A percentile compares a stretch with the other conserved stretches of the same genome.
Evolutionary conservation across 2,888 invertebrate genomes (phyloP).

Genomic region (Protodeltote pygarga): DNA sequence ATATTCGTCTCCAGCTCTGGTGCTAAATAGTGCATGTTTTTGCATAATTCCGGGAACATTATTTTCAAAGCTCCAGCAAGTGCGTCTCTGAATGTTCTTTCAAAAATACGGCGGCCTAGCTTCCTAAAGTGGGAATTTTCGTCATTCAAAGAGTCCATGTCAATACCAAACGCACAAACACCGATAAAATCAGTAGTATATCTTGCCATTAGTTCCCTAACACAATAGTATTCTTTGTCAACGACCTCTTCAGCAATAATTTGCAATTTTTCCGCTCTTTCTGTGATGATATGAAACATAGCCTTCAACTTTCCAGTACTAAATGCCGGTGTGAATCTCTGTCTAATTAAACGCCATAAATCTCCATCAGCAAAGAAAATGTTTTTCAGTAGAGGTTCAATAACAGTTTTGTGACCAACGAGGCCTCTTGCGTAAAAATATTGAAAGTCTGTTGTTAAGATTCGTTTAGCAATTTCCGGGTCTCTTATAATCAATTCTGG

Average conservation of each 20-base stretch:
- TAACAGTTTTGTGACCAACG: slow-evolving; percentile 65
- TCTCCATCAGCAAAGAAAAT: slow-evolving; percentile 79
- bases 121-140: slow-evolving; percentile 75
- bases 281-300: slow-evolving; percentile 78
- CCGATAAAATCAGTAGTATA: slow-evolving; percentile 81
- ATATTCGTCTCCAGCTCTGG: slow-evolving; percentile 68
- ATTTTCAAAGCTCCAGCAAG: slow-evolving; percentile 63
- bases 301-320: slow-evolving; percentile 76
- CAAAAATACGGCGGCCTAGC: slow-evolving; percentile 74
- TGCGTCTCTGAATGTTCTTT: slow-evolving; percentile 65
- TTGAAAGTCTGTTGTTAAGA: slow-evolving; percentile 72
- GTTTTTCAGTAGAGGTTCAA: slow-evolving; percentile 74
- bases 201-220: slow-evolving; percentile 77
- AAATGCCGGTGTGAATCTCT: slow-evolving; percentile 76
- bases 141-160: slow-evolving; percentile 71
- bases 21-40: slow-evolving; percentile 64
- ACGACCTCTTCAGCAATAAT: slow-evolving; percentile 64
- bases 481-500: slow-evolving; percentile 77
- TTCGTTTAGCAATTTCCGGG: slow-evolving; percentile 71
- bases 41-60: slow-evolving; percentile 72
- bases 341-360: slow-evolving; percentile 73
- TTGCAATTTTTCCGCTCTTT: slow-evolving; percentile 73
- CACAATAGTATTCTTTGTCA: slow-evolving; percentile 66
- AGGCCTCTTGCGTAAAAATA: slow-evolving; percentile 72
- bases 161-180: slow-evolving; percentile 76